Conservation (phyloP, 2,113 vertebrate species). For the Mixornis gularis region DNA sequence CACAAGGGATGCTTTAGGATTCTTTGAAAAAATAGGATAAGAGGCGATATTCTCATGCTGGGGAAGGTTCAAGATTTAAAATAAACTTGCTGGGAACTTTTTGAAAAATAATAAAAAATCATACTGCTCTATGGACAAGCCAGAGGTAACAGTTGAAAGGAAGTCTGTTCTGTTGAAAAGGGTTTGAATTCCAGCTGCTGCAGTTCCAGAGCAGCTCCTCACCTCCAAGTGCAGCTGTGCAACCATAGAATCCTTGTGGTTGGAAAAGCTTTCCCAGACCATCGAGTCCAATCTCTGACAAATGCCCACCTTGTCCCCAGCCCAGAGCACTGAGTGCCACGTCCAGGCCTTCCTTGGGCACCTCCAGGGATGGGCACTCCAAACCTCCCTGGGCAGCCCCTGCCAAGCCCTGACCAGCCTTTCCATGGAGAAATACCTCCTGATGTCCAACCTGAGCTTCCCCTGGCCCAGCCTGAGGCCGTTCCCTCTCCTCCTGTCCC, state of each 20-base stretch:
- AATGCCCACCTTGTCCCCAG: not conserved
- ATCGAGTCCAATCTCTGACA: fast-evolving
- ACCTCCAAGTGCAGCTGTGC: not conserved
- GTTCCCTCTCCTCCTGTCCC: fast-evolving
- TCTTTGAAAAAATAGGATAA: not conserved
- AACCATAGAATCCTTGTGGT: not conserved
- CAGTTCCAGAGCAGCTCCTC: not conserved
- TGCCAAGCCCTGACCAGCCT: fast-evolving
- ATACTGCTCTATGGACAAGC: not conserved
- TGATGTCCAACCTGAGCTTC: fast-evolving
- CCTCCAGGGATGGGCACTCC: not conserved
- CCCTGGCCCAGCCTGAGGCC: not conserved
- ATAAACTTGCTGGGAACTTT: not conserved
- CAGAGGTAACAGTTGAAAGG: not conserved
- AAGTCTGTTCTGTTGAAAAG: not conserved
- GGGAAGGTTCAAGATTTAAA: not conserved
- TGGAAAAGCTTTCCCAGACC: not conserved
- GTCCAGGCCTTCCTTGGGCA: fast-evolving
- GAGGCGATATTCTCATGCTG: not conserved
- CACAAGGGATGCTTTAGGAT: not conserved
- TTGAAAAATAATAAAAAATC: not conserved
- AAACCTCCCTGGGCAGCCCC: not conserved
- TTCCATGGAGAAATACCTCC: fast-evolving
- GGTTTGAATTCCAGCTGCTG: not conserved
- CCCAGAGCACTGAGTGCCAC: not conserved